Evolutionary conservation across 1,140 invertebrate species (phyloP).

Genomic region (Hylaeus volcanicus): DNA sequence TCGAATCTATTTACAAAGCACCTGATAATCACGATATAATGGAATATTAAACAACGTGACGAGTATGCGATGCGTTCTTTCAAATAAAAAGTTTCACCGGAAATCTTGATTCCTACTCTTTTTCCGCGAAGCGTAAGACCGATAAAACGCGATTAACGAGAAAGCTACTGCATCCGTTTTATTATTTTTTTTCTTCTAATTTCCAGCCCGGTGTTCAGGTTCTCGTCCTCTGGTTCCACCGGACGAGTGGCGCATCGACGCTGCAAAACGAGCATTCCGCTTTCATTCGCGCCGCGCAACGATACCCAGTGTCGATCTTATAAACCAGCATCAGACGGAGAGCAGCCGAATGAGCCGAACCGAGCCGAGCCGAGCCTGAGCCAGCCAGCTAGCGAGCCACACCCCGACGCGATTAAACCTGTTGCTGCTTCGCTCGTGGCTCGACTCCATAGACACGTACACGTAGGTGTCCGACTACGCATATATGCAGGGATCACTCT

Average conservation of each 20-base stretch:
- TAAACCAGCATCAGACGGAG: slow-evolving; percentile 60
- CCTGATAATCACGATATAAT: too few relatives aligned
- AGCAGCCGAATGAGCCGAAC: slow-evolving; percentile 62
- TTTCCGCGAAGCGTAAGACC: neutral
- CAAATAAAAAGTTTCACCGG: neutral
- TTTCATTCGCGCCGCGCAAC: slow-evolving; percentile 26
- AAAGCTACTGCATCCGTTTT: neutral
- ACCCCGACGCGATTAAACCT: slow-evolving; percentile 77
- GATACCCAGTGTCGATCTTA: slow-evolving; percentile 67
- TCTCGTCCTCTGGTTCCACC: neutral
- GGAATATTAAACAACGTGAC: too few relatives aligned
- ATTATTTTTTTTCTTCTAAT: slow-evolving; percentile 2
- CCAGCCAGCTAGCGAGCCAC: slow-evolving; percentile 67
- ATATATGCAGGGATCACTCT: slow-evolving; percentile 24
- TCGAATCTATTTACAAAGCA: too few relatives aligned
- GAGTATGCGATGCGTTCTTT: neutral
- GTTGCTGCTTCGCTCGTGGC: slow-evolving; percentile 73
- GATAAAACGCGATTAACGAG: slow-evolving; percentile 14
- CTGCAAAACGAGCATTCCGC: slow-evolving; percentile 37
- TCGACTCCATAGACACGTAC: slow-evolving; percentile 30
- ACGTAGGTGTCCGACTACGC: slow-evolving; percentile 52
- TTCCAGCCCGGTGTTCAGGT: slow-evolving; percentile 19
- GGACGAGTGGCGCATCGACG: slow-evolving; percentile 9
- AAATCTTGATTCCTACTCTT: neutral
- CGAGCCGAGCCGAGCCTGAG: slow-evolving; percentile 52